Conservation (phyloP, 2,888 invertebrate genomes). For the Lymantria monacha region DNA sequence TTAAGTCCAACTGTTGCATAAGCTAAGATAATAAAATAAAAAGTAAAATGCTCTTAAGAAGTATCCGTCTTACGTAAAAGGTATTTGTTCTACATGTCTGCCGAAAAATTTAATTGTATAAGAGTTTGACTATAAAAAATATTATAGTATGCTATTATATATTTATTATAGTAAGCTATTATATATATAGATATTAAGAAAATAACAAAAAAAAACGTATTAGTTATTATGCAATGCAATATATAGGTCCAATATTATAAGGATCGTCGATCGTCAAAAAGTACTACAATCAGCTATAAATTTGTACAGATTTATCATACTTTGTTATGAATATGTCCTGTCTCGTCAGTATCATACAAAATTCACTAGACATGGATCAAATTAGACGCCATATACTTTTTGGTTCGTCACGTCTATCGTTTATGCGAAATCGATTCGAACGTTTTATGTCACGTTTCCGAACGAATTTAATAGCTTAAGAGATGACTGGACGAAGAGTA, state of each 20-base stretch:
- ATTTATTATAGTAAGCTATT: no score
- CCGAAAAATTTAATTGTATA: no score
- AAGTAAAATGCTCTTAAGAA: no score
- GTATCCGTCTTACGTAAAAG: no score
- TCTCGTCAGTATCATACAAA: slow-evolving; percentile 17
- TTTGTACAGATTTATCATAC: slow-evolving; percentile 3
- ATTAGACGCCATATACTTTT: slow-evolving; percentile 62
- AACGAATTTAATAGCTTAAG: slow-evolving; percentile 72
- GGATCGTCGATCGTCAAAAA: not conserved
- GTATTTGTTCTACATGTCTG: no score
- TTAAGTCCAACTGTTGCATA: no score
- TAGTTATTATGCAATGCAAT: no score
- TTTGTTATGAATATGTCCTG: slow-evolving; percentile 1
- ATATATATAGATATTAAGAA: no score
- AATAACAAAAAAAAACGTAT: no score
- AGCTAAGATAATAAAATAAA: no score
- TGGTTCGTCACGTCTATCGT: slow-evolving; percentile 74
- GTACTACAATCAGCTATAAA: slow-evolving; percentile 1
- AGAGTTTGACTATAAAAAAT: no score
- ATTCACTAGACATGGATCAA: slow-evolving; percentile 52
- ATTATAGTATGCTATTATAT: no score
- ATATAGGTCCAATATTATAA: not conserved
- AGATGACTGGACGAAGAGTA: slow-evolving; percentile 75
- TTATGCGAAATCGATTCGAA: slow-evolving; percentile 79
- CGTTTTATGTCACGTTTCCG: slow-evolving; percentile 78